Conservation (phyloP, 2,888 invertebrate species). For the Pseudococcus jackbeardsleyi region DNA sequence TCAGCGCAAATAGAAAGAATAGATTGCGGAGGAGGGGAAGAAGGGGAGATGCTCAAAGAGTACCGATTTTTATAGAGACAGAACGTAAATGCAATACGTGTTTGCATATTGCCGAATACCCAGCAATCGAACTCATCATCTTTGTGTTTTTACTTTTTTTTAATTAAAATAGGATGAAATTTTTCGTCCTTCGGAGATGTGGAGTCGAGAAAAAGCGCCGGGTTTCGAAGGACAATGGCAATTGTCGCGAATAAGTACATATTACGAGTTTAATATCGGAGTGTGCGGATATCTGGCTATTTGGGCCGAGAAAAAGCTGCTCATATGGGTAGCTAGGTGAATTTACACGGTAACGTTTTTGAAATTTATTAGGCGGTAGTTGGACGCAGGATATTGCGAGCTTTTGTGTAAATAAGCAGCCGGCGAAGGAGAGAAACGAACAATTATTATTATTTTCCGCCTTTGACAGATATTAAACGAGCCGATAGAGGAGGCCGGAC, state of each 20-base stretch:
- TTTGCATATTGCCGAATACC: background rate
- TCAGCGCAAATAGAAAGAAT: background rate
- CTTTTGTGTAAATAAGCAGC: slow-evolving; percentile 38
- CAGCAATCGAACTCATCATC: slow-evolving; percentile 2
- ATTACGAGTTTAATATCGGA: slow-evolving; percentile 48
- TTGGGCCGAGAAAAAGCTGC: background rate
- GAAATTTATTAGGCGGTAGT: slow-evolving; percentile 44
- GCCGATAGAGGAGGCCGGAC: background rate
- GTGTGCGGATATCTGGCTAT: background rate
- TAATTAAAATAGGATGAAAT: slow-evolving; percentile 14
- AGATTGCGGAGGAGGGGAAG: background rate
- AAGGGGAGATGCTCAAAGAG: background rate
- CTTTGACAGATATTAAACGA: slow-evolving; percentile 53
- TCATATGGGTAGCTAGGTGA: background rate
- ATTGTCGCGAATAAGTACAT: slow-evolving; percentile 34
- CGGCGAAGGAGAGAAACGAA: slow-evolving; percentile 31
- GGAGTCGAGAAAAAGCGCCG: background rate
- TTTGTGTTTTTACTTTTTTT: slow-evolving; percentile 22
- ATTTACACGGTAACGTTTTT: background rate
- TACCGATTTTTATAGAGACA: background rate
- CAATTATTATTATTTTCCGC: slow-evolving; percentile 48
- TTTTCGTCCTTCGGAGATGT: background rate
- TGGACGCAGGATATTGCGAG: slow-evolving; percentile 48
- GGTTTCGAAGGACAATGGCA: background rate
- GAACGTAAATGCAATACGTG: background rate